Conservation (phyloP, 2,797 vertebrate genomes). For the Morus bassanus region DNA sequence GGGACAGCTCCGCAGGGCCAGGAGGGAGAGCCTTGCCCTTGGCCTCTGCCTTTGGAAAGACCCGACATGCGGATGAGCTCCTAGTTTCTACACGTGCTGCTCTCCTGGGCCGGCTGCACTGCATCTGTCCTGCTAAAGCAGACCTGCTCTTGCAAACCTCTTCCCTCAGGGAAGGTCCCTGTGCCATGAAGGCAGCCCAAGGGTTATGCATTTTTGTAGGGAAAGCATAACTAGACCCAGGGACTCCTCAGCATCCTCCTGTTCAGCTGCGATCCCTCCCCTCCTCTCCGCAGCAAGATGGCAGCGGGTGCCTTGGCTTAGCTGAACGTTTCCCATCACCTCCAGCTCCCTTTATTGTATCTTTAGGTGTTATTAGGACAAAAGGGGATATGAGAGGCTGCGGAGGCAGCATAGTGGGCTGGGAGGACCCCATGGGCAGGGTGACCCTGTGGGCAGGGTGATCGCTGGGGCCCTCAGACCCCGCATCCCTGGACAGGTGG, state of each 20-base stretch:
- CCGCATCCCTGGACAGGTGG: neutral
- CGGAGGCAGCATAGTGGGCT: neutral
- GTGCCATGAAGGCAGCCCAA: neutral
- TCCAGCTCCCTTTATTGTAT: neutral
- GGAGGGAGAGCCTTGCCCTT: neutral
- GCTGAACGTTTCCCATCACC: neutral
- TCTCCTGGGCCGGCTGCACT: neutral
- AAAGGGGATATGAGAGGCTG: rapidly evolving
- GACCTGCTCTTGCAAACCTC: neutral
- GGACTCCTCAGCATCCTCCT: neutral
- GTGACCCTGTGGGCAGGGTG: neutral
- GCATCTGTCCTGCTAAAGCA: neutral
- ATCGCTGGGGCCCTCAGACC: too few relatives aligned
- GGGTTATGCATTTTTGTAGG: neutral
- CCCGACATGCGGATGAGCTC: rapidly evolving
- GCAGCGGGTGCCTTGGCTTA: neutral
- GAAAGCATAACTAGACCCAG: neutral
- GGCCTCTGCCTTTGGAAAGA: neutral
- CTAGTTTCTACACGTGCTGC: rapidly evolving
- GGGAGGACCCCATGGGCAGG: neutral
- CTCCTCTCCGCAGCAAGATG: rapidly evolving
- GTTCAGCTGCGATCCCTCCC: neutral
- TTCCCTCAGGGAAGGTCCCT: neutral
- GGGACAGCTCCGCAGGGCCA: rapidly evolving
- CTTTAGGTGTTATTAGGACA: neutral